Conservation (phyloP, 1,140 invertebrate species). For the Drosophila equinoxialis region DNA sequence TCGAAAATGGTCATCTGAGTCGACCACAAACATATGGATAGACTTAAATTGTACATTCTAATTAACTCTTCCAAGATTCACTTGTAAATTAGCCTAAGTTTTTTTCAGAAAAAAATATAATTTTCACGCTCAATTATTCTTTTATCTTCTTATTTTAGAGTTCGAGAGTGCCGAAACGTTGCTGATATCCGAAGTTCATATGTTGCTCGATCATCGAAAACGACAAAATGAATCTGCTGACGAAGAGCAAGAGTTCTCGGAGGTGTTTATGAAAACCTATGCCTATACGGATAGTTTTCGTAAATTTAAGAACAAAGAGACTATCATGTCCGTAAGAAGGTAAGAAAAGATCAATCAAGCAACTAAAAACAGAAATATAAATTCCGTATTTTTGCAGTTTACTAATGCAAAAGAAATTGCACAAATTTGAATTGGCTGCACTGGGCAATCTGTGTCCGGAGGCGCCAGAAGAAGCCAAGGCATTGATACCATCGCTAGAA, state of each 20-base stretch:
- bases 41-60: slow-evolving; percentile 1
- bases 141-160: slow-evolving; percentile 86
- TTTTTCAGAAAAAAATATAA: background rate
- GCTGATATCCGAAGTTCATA: slow-evolving; percentile 98
- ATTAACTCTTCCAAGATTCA: slow-evolving; percentile 41
- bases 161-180: slow-evolving; percentile 99
- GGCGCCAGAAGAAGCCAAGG: slow-evolving; percentile 98
- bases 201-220: slow-evolving; percentile 98
- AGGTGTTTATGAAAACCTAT: slow-evolving; percentile 99
- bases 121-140: background rate
- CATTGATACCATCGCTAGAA: slow-evolving; percentile 97
- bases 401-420: slow-evolving; percentile 96
- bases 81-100: slow-evolving; percentile 61
- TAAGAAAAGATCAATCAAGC: slow-evolving; percentile 78
- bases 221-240: slow-evolving; percentile 98
- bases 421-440: slow-evolving; percentile 99
- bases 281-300: slow-evolving; percentile 98
- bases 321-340: slow-evolving; percentile 96
- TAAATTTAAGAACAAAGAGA: slow-evolving; percentile 99
- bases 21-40: slow-evolving; percentile 80
- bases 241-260: slow-evolving; percentile 98
- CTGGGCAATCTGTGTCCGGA: slow-evolving; percentile 99
- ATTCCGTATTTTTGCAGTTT: slow-evolving; percentile 86
- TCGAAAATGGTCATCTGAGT: slow-evolving; percentile 88
- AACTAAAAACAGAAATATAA: background rate